Percentiles rank a stretch among this genome's conserved stretches.
These are phyloP conservation scores for Aporophyla nigra DNA, from an alignment of 2,888 invertebrate species.

Conservation along the genomic window DNA sequence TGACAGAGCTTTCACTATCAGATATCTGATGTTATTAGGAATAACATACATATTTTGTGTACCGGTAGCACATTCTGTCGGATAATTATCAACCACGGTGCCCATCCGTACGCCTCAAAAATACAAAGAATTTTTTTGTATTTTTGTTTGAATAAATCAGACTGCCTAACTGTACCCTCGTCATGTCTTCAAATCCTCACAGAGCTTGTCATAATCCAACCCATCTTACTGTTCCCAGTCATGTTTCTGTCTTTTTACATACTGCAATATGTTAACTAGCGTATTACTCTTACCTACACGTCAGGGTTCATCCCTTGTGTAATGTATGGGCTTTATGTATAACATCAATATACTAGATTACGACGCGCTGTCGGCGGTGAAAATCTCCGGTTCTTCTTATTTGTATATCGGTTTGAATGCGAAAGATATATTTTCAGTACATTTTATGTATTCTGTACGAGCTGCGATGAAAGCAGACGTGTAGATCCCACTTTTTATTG, in stretches of 20 bases:
- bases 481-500: conserved; percentile 36
- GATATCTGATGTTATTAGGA: too few species aligned
- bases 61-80: too few species aligned
- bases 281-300: conserved; percentile 21
- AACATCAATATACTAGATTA: conserved; percentile 49
- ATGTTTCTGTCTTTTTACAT: conserved; percentile 55
- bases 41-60: too few species aligned
- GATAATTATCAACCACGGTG: too few species aligned
- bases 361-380: conserved; percentile 21
- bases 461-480: conserved; percentile 23
- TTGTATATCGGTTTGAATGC: conserved; percentile 41
- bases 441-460: conserved; percentile 23
- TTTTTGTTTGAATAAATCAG: conserved; percentile 60
- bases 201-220: conserved; percentile 67
- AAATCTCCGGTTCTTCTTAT: conserved; percentile 41
- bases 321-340: conserved; percentile 33
- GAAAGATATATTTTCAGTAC: conserved; percentile 44
- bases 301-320: conserved; percentile 29
- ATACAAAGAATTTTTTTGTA: conserved; percentile 18
- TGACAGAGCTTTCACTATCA: too few species aligned
- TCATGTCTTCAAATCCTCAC: conserved; percentile 68
- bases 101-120: not conserved
- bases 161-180: conserved; percentile 61
- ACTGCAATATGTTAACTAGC: conserved; percentile 48
- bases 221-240: conserved; percentile 56